A percentile compares a stretch with the other conserved stretches of the same genome.
These are phyloP conservation scores for Eleutherodactylus coqui DNA, from an alignment of 2,797 vertebrate species.

Conservation along the genomic window DNA sequence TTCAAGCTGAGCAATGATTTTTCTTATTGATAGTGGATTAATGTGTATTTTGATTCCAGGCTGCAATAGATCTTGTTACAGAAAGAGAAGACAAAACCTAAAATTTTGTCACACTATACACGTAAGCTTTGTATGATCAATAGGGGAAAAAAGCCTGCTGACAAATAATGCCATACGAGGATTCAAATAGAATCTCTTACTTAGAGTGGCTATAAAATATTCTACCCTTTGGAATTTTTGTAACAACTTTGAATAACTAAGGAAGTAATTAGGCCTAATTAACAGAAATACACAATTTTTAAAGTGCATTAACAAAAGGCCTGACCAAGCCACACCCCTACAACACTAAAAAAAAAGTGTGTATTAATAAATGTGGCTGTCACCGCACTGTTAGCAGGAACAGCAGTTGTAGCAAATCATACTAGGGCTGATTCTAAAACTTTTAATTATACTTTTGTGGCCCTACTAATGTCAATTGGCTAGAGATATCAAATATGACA, in stretches of 20 bases:
- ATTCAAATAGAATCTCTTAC: background rate
- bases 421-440: no score
- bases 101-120: background rate
- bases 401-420: no score
- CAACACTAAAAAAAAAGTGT: no score
- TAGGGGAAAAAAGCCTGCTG: background rate
- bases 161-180: background rate
- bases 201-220: background rate
- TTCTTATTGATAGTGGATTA: constrained; percentile 53
- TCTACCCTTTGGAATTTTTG: background rate
- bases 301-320: no score
- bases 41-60: constrained; percentile 47
- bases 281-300: no score
- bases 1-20: constrained; percentile 60
- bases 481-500: no score
- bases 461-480: no score
- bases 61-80: constrained; percentile 29
- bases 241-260: background rate
- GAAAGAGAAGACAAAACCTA: background rate
- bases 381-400: no score
- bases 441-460: no score
- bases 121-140: background rate
- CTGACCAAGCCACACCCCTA: no score
- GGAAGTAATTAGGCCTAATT: background rate
- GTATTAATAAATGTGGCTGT: no score